Evolutionary conservation across 2,113 vertebrate species (phyloP), one percentile per base, ranked within the genome.

Genomic region (Corydoras sp.): DNA sequence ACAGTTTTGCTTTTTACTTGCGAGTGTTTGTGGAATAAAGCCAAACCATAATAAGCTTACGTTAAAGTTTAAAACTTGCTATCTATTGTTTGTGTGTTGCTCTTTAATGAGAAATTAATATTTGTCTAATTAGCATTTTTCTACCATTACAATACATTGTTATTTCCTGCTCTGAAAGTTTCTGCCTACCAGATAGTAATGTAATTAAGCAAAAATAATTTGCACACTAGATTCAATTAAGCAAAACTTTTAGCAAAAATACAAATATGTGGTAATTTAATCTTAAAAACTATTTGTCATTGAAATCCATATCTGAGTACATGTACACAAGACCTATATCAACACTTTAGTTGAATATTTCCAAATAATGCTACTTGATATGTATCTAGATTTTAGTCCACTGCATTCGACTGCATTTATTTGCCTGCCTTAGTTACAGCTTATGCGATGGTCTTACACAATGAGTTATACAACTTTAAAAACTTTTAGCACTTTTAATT

Each of bases 71-170:
- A 43, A 71, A 78, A 71, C 58, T 71, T 59, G 62, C 64, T 68
- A 18, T 68, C 64, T 67, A n/a, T 60, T 68, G 49, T n/a, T 68
- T 75, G 62, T 72, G 63, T 71, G 64, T 60, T 69, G 30, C 77
- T 68, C 61, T 61, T 78, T 75, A 75, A 78, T 12, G 54, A 68
- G 49, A 60, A 65, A 78, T 63, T 72, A 69, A 75, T 78, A 75
- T 78, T 54, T 64, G 18, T 67, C 64, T 75, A 68, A 78, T 78
- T 78, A 72, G 77, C 77, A 75, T 78, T 75, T 75, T 53, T 15
- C 60, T 56, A 69, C 31, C 48, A 43, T 31, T 78, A 58, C 63
- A 69, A 65, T 75, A 68, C 48, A 18, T 50, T 10, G 56, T 51
- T 62, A 62, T 68, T 75, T 31, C 65, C 71, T 53, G 31, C 69